Conservation (phyloP, 2,888 invertebrate species). For the Eupithecia insigniata region DNA sequence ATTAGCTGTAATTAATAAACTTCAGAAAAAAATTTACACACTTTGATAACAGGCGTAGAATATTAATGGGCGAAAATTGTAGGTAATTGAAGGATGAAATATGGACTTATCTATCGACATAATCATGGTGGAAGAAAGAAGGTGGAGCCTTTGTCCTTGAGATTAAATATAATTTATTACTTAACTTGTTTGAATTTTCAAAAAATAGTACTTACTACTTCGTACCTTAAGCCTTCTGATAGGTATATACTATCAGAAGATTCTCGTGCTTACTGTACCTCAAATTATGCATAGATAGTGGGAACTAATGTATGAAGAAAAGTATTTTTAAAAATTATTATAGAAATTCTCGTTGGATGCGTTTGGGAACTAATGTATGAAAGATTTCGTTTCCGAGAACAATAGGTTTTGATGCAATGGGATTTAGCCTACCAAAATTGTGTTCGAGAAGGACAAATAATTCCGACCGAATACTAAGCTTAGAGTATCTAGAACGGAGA, state of each 20-base stretch:
- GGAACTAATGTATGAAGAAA: too few relatives aligned
- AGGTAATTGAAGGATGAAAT: constrained; percentile 3
- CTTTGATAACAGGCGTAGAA: constrained; percentile 45
- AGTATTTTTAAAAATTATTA: too few relatives aligned
- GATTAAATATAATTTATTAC: neutral
- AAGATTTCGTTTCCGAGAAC: too few relatives aligned
- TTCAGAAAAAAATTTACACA: constrained; percentile 53
- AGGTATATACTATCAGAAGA: too few relatives aligned
- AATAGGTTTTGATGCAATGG: too few relatives aligned
- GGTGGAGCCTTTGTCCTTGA: neutral
- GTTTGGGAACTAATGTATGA: too few relatives aligned
- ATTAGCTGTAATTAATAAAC: constrained; percentile 64
- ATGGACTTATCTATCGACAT: neutral
- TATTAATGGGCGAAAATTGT: constrained; percentile 38
- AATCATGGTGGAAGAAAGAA: neutral
- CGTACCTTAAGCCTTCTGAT: too few relatives aligned
- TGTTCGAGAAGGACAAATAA: neutral
- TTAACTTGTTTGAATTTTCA: neutral
- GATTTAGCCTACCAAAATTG: neutral
- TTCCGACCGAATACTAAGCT: neutral
- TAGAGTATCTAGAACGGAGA: too few relatives aligned
- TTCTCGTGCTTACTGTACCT: too few relatives aligned
- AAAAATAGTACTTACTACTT: neutral
- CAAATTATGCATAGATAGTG: too few relatives aligned
- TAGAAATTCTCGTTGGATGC: too few relatives aligned